Evolutionary conservation across 2,888 invertebrate genomes (phyloP).

Genomic region (Byasa hedistus): DNA sequence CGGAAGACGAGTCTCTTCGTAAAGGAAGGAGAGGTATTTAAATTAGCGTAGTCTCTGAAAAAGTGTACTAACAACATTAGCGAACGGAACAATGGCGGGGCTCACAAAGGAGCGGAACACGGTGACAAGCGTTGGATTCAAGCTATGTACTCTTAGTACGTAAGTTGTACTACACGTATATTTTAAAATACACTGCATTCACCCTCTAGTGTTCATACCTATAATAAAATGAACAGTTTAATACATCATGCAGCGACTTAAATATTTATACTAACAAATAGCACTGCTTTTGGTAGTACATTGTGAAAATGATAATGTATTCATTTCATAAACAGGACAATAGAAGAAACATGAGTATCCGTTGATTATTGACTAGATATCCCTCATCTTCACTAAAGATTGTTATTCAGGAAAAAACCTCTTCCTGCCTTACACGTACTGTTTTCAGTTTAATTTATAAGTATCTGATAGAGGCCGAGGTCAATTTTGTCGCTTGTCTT

Average conservation of each 20-base stretch:
- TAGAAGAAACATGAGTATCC: no score
- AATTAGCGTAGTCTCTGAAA: conserved; percentile 78
- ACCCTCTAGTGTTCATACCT: not conserved
- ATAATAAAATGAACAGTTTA: not conserved
- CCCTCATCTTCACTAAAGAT: no score
- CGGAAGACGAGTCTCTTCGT: conserved; percentile 76
- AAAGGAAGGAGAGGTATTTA: conserved; percentile 78
- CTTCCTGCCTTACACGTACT: no score
- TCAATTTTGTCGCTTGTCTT: no score
- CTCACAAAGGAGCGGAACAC: conserved; percentile 67
- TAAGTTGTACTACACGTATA: not conserved
- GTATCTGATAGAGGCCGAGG: no score
- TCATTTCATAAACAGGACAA: no score
- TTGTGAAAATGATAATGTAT: not conserved
- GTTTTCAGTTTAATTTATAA: no score
- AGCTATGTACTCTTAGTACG: not conserved
- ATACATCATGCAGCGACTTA: not conserved
- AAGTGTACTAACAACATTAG: conserved; percentile 80
- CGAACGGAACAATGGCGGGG: conserved; percentile 69
- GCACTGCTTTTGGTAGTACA: not conserved
- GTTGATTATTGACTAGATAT: no score
- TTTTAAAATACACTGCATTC: not conserved
- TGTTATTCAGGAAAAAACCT: no score
- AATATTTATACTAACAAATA: not conserved
- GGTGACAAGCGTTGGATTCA: conserved; percentile 46